These are phyloP conservation scores for Lerista edwardsae DNA, from an alignment of 2,797 vertebrate genomes.

Conservation along the genomic window DNA sequence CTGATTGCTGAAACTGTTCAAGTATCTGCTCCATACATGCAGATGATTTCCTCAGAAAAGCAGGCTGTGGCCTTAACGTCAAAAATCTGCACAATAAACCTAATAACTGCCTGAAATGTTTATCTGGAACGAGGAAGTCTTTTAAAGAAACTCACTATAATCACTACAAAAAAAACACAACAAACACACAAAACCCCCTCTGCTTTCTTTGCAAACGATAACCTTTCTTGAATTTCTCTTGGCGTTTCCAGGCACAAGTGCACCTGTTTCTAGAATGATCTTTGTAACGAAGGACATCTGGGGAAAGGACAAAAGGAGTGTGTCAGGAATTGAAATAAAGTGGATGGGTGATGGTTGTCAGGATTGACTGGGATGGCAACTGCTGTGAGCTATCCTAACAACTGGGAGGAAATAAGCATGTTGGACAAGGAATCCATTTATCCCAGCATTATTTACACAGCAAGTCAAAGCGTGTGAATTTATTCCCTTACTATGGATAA, in stretches of 20 bases:
- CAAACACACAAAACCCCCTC: too few species aligned
- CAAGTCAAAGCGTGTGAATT: constrained; percentile 54
- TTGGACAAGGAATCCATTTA: constrained; percentile 64
- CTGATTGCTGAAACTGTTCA: background rate
- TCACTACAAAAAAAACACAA: constrained; percentile 1
- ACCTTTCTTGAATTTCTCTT: constrained; percentile 68
- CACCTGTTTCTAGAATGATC: constrained; percentile 67
- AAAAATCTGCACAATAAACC: constrained; percentile 3
- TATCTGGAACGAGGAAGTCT: constrained; percentile 14
- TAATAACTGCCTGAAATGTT: constrained; percentile 30
- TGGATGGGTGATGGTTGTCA: constrained; percentile 32
- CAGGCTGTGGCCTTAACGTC: constrained; percentile 17
- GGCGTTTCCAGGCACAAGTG: constrained; percentile 67
- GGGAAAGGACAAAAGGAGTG: constrained; percentile 51
- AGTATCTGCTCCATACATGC: background rate
- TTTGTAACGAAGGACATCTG: constrained; percentile 69
- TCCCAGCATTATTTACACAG: constrained; percentile 61
- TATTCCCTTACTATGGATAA: constrained; percentile 29
- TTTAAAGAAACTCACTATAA: constrained; percentile 15
- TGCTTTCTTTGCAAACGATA: constrained; percentile 51
- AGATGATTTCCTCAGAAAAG: background rate
- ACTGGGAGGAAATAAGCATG: constrained; percentile 56
- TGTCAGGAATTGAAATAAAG: constrained; percentile 42
- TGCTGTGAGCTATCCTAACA: constrained; percentile 60
- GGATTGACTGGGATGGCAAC: constrained; percentile 51